Evolutionary conservation across 1,140 invertebrate species (phyloP).

Genomic region (Potamilus streckersoni): DNA sequence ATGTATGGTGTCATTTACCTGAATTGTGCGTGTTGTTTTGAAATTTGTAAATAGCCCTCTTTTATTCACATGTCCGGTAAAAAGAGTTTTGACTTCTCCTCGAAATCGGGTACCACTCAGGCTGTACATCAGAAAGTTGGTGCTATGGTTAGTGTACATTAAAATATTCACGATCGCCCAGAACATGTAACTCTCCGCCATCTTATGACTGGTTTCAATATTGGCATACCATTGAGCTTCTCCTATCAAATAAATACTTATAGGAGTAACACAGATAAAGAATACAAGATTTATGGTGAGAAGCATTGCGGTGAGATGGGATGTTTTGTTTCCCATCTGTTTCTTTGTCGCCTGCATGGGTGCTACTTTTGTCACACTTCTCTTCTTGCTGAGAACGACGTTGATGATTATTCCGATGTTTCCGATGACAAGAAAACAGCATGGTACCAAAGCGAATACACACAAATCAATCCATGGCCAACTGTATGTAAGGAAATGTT

Average conservation of each 20-base stretch:
- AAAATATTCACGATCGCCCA: constrained; percentile 30
- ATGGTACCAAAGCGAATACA: constrained; percentile 14
- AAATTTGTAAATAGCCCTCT: too few species aligned
- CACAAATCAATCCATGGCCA: constrained; percentile 33
- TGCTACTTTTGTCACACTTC: constrained; percentile 3
- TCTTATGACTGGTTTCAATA: not conserved
- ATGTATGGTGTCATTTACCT: too few species aligned
- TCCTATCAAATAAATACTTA: constrained; percentile 26
- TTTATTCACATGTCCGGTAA: too few species aligned
- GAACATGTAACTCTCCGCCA: constrained; percentile 6
- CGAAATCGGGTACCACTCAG: constrained; percentile 24
- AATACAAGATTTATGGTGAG: constrained; percentile 22
- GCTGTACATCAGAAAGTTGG: constrained; percentile 26
- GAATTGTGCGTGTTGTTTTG: too few species aligned
- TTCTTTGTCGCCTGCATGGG: not conserved
- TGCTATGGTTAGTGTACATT: constrained; percentile 24
- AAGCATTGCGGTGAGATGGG: constrained; percentile 14
- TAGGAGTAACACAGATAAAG: constrained; percentile 20
- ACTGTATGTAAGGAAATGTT: constrained; percentile 3
- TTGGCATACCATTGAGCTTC: constrained; percentile 4
- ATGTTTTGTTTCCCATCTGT: constrained; percentile 1
- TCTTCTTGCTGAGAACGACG: constrained; percentile 18
- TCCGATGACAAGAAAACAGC: constrained; percentile 12
- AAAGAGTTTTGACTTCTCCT: constrained; percentile 6
- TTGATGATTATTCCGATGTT: constrained; percentile 15